A percentile compares a stretch with the other conserved stretches of the same genome.
These are phyloP conservation scores for Porites evermanni DNA, from an alignment of 92 coral and sea anemone genomes.

Conservation along the genomic window DNA sequence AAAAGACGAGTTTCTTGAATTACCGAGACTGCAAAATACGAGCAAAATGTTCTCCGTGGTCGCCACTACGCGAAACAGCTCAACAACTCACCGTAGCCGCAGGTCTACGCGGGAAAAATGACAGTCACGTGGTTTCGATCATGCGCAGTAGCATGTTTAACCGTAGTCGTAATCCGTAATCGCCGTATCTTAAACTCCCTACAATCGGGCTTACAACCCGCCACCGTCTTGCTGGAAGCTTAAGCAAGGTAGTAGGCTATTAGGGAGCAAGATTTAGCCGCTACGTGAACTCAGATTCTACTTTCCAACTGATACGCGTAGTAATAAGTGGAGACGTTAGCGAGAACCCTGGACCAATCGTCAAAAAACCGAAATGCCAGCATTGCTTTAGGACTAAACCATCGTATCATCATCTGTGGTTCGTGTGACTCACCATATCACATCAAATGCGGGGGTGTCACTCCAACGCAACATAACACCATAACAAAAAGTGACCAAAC, in stretches of 20 bases:
- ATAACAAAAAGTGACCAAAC: not conserved
- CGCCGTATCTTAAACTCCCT: not conserved
- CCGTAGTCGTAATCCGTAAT: too few species aligned
- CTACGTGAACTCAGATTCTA: conserved; percentile 4
- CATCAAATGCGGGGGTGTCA: conserved; percentile 15
- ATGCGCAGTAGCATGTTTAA: too few species aligned
- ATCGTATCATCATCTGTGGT: not conserved
- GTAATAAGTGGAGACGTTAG: not conserved
- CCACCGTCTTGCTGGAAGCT: not conserved
- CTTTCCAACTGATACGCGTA: conserved; percentile 4
- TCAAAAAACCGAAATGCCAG: not conserved
- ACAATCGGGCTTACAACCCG: not conserved
- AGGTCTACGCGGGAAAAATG: too few species aligned
- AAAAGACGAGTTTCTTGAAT: too few species aligned
- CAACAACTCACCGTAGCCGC: too few species aligned
- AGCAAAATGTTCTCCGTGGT: too few species aligned
- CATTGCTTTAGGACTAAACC: conserved; percentile 9
- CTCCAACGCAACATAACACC: conserved; percentile 13
- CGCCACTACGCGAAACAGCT: too few species aligned
- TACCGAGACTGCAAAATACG: too few species aligned
- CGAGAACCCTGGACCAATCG: conserved; percentile 8
- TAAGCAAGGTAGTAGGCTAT: conserved; percentile 1
- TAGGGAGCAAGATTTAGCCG: not conserved
- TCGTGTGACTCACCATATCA: not conserved
- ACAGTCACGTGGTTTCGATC: too few species aligned